phyloP scores from a whole-genome alignment of 2,888 invertebrate genomes.

The Scrobipalpa atriplicella region DNA sequence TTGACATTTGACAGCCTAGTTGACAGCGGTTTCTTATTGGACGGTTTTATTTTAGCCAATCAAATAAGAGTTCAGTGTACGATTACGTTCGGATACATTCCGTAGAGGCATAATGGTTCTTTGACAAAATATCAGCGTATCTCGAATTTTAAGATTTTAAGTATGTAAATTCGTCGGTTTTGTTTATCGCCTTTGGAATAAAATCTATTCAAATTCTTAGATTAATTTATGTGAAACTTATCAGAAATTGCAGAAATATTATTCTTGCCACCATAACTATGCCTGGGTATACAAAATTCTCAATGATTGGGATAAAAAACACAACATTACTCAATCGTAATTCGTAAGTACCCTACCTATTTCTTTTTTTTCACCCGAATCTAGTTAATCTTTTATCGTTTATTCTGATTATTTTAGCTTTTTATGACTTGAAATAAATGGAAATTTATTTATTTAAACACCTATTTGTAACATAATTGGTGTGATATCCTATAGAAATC shows the following conservation, averaged over 20 bases:
- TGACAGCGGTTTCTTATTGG: neutral
- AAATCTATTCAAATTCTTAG: neutral
- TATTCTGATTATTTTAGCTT: neutral
- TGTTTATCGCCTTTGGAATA: slow-evolving; percentile 21
- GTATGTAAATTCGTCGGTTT: slow-evolving; percentile 27
- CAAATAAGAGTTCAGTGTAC: neutral
- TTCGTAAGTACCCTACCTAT: too few species aligned
- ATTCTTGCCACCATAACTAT: neutral
- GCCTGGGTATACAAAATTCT: neutral
- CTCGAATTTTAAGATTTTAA: neutral
- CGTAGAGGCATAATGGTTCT: neutral
- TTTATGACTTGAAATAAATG: too few species aligned
- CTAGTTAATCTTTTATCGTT: neutral
- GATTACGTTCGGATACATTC: slow-evolving; percentile 8
- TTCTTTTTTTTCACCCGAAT: neutral
- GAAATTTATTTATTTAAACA: too few species aligned
- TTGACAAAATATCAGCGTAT: slow-evolving; percentile 3
- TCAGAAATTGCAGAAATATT: neutral
- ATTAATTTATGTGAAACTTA: neutral
- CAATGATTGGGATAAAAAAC: neutral
- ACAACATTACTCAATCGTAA: neutral
- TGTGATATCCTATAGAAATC: neutral
- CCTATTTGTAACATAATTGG: neutral
- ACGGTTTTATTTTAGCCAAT: neutral
- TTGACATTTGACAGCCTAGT: neutral